Conservation (phyloP, 2,113 vertebrate species). For the Amblyornis subalaris region DNA sequence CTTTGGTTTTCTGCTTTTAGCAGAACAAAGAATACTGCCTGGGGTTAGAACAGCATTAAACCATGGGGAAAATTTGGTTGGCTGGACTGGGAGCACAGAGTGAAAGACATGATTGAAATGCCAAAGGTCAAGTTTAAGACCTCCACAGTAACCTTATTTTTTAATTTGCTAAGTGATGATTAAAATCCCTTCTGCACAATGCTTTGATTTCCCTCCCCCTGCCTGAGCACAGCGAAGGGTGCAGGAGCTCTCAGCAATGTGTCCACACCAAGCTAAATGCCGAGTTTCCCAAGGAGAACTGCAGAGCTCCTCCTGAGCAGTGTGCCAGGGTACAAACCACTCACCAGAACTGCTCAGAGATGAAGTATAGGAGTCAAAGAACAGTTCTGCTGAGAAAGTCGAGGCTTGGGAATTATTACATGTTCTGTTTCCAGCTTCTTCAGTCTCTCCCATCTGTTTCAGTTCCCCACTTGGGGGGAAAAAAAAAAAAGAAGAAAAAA, state of each 20-base stretch:
- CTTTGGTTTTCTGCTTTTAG: not conserved
- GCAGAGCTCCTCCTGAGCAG: not conserved
- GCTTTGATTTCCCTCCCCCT: not conserved
- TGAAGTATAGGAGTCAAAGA: not conserved
- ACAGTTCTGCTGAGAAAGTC: not conserved
- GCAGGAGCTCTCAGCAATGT: not conserved
- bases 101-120: not conserved
- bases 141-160: not conserved
- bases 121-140: slow-evolving; percentile 1
- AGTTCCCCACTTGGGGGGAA: not conserved
- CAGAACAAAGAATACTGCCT: not conserved
- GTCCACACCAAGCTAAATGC: not conserved
- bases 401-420: not conserved
- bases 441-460: slow-evolving; percentile 45
- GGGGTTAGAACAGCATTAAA: not conserved
- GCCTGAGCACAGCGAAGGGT: not conserved
- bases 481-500: not conserved
- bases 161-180: not conserved
- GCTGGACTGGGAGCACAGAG: not conserved
- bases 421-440: slow-evolving; percentile 32
- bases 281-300: not conserved
- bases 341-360: not conserved
- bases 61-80: not conserved
- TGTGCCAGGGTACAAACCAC: not conserved
- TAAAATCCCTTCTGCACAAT: slow-evolving; percentile 1